Conservation (phyloP, 1,140 invertebrate genomes). For the Pogonognathellus flavescens region DNA sequence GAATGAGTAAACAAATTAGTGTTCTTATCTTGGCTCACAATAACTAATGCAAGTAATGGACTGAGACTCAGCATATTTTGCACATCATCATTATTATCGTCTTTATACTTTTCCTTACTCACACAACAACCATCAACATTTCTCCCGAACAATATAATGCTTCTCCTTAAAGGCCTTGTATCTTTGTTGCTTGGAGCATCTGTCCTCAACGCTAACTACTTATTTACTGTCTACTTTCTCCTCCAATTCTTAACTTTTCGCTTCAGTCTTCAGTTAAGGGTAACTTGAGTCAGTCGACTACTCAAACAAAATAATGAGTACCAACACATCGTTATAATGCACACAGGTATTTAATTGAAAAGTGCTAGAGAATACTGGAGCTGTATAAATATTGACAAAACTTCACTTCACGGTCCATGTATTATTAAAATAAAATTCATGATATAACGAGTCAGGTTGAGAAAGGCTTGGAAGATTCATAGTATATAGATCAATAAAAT, state of each 20-base stretch:
- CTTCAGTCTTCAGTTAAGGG: too few relatives aligned
- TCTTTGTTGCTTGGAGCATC: not conserved
- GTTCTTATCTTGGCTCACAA: slow-evolving; percentile 15
- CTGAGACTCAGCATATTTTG: slow-evolving; percentile 18
- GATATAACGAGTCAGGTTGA: too few relatives aligned
- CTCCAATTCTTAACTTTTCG: not conserved
- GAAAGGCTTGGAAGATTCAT: too few relatives aligned
- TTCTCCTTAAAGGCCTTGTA: too few relatives aligned
- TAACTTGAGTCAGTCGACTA: not conserved
- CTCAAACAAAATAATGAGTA: too few relatives aligned
- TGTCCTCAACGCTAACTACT: not conserved
- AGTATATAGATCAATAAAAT: too few relatives aligned
- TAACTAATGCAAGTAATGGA: slow-evolving; percentile 45
- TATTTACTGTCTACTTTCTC: not conserved
- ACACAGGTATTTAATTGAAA: too few relatives aligned
- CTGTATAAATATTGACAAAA: too few relatives aligned
- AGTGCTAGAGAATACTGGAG: too few relatives aligned
- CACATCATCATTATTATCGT: slow-evolving; percentile 8
- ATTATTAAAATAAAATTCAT: too few relatives aligned
- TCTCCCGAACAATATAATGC: not conserved
- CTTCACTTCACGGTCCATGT: too few relatives aligned
- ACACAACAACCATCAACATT: not conserved
- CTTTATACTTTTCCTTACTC: not conserved
- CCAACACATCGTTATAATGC: too few relatives aligned
- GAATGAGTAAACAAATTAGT: slow-evolving; percentile 35